Percentiles rank a stretch among this genome's conserved stretches.
phyloP scores from a whole-genome alignment of 2,113 vertebrate genomes.

The human (Homo sapiens) region GRCh38 chr3:61245001-61245500 shows the following conservation, averaged over 20 bases:
- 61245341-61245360: background rate
- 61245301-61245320: background rate
- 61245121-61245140: constrained; percentile 12
- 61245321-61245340: background rate
- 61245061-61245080: background rate
- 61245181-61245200: constrained; percentile 16
- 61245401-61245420: background rate
- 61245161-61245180: background rate
- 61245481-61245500: background rate
- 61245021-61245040: constrained; percentile 1
- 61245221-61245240: background rate
- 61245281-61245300: background rate
- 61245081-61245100: background rate
- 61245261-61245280: background rate
- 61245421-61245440: background rate
- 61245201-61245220: background rate
- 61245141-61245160: background rate
- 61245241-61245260: constrained; percentile 28
- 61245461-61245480: background rate
- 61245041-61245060: background rate
- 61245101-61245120: background rate
- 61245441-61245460: background rate
- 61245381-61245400: background rate
- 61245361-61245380: background rate
- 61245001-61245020: background rate